phyloP scores from a whole-genome alignment of 64 coral and sea anemone species.

The Montipora capricornis region DNA sequence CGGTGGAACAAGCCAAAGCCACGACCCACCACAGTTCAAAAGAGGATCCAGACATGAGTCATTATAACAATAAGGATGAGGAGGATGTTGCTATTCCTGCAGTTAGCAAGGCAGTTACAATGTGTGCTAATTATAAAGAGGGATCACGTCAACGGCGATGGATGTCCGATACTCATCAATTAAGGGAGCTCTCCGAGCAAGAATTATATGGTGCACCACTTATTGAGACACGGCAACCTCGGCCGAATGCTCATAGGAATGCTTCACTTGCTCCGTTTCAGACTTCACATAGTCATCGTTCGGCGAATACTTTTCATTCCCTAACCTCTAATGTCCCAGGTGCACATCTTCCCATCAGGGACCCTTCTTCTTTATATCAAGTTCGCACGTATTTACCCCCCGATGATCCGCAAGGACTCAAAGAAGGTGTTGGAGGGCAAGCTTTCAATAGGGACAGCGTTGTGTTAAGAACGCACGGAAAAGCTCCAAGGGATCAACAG shows the following conservation, averaged over 20 bases:
- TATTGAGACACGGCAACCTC: neutral
- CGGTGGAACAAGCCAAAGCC: neutral
- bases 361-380: neutral
- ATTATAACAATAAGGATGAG: neutral
- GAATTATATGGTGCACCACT: constrained; percentile 6
- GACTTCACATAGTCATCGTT: neutral
- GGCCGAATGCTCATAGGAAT: neutral
- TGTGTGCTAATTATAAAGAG: neutral
- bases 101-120: neutral
- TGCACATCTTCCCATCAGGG: neutral
- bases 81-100: neutral
- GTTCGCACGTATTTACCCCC: neutral
- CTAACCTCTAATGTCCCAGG: neutral
- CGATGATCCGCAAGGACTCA: neutral
- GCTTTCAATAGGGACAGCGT: neutral
- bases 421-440: neutral
- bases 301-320: neutral
- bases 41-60: neutral
- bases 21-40: neutral
- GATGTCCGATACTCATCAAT: neutral
- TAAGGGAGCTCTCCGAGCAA: neutral
- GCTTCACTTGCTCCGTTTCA: neutral
- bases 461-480: neutral
- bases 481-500: neutral
- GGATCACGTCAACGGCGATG: neutral